These are phyloP conservation scores for Drosophila koepferae DNA, from an alignment of 2,888 invertebrate species.

Conservation along the genomic window DNA sequence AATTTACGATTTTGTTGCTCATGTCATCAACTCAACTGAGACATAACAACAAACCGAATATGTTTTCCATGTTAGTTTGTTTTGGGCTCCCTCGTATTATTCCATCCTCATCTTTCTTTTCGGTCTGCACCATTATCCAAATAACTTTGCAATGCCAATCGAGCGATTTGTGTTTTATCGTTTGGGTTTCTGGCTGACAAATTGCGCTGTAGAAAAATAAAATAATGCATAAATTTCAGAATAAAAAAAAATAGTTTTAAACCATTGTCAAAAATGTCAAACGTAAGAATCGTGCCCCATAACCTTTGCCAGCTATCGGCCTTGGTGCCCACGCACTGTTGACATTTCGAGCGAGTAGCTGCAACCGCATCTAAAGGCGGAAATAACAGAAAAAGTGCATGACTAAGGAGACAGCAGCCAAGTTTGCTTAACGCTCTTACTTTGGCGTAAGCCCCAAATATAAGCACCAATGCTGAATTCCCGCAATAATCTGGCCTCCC, in stretches of 20 bases:
- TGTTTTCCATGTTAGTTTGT: conserved; percentile 27
- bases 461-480: conserved; percentile 20
- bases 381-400: conserved; percentile 8
- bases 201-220: conserved; percentile 29
- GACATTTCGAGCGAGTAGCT: conserved; percentile 63
- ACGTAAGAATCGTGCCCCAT: conserved; percentile 31
- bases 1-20: conserved; percentile 78
- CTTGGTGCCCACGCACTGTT: conserved; percentile 60
- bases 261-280: conserved; percentile 49
- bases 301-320: conserved; percentile 56
- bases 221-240: conserved; percentile 44
- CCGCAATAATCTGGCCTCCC: not conserved
- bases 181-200: conserved; percentile 41
- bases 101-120: conserved; percentile 14
- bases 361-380: conserved; percentile 14
- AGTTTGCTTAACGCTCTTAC: conserved; percentile 22
- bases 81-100: conserved; percentile 21
- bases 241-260: conserved; percentile 14
- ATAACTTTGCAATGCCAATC: conserved; percentile 53
- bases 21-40: conserved; percentile 66
- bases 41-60: conserved; percentile 45
- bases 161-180: conserved; percentile 62
- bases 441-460: conserved; percentile 29
- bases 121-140: conserved; percentile 43
- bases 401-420: conserved; percentile 25